phyloP scores from a whole-genome alignment of 1,140 invertebrate genomes.

The Drosophila triauraria region DNA sequence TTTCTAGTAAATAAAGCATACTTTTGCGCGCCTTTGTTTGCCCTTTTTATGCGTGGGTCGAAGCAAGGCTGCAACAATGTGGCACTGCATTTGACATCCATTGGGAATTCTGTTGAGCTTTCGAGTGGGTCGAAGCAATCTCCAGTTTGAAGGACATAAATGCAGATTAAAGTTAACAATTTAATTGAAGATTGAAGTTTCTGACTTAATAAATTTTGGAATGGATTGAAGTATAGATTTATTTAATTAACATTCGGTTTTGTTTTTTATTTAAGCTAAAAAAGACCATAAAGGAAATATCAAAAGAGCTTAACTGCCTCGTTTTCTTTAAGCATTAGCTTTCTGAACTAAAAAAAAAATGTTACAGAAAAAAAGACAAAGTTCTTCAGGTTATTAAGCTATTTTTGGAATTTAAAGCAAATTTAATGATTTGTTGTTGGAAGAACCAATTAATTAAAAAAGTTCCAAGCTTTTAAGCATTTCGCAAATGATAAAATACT shows the following conservation, averaged over 20 bases:
- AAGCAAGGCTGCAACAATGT: conserved; percentile 33
- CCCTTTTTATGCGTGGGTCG: conserved; percentile 19
- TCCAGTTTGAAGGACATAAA: background rate
- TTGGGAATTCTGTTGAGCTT: conserved; percentile 17
- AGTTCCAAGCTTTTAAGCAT: too few species aligned
- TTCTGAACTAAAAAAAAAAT: too few species aligned
- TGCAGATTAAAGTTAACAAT: background rate
- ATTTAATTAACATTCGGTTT: background rate
- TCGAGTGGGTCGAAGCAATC: background rate
- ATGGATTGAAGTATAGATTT: background rate
- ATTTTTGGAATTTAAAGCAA: background rate
- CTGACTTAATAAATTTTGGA: background rate
- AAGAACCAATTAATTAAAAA: too few species aligned
- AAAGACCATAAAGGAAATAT: too few species aligned
- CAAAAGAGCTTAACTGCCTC: background rate
- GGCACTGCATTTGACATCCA: conserved; percentile 56
- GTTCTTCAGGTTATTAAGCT: background rate
- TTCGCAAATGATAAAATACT: too few species aligned
- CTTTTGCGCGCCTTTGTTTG: conserved; percentile 52
- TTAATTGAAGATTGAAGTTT: background rate
- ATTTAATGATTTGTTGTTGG: too few species aligned
- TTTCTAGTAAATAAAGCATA: conserved; percentile 74
- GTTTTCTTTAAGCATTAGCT: too few species aligned
- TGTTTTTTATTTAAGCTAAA: too few species aligned
- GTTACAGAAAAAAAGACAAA: too few species aligned